A percentile compares a stretch with the other conserved stretches of the same genome.
Conservation (phyloP, 2,888 invertebrate species). For the Drosophila putrida region DNA sequence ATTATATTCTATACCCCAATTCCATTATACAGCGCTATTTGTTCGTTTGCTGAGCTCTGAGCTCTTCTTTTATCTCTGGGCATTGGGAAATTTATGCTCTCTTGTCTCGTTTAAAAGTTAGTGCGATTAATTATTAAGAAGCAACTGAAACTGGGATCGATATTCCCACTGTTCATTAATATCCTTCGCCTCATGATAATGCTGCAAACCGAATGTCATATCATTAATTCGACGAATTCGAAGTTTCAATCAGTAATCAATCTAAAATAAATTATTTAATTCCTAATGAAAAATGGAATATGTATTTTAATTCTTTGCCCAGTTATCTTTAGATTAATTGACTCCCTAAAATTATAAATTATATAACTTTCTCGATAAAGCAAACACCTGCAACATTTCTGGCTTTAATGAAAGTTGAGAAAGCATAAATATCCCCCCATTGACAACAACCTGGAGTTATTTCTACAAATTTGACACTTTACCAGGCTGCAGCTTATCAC, state of each 20-base stretch:
- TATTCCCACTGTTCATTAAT: slow-evolving; percentile 22
- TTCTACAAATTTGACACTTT: slow-evolving; percentile 1
- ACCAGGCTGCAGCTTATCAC: slow-evolving; percentile 32
- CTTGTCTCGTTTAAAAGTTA: slow-evolving; percentile 47
- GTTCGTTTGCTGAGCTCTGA: slow-evolving; percentile 40
- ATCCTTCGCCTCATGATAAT: slow-evolving; percentile 6
- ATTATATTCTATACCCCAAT: slow-evolving; percentile 13
- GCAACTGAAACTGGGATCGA: slow-evolving; percentile 19
- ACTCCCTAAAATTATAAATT: too few species aligned
- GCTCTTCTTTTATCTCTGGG: slow-evolving; percentile 30
- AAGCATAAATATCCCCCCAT: slow-evolving; percentile 4
- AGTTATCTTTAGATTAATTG: background rate
- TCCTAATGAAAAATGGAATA: background rate
- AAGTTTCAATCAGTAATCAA: background rate
- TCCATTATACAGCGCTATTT: slow-evolving; percentile 51
- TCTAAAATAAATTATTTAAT: background rate
- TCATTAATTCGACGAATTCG: background rate
- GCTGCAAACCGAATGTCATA: background rate
- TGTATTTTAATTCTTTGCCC: background rate
- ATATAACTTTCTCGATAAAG: background rate
- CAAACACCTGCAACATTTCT: background rate
- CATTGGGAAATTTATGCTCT: slow-evolving; percentile 41
- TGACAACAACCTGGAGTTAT: slow-evolving; percentile 20
- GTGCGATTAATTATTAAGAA: slow-evolving; percentile 65
- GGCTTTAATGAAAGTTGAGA: slow-evolving; percentile 1